These are phyloP conservation scores for Drosophila sp. DNA, from an alignment of 1,140 invertebrate genomes.

Conservation along the genomic window DNA sequence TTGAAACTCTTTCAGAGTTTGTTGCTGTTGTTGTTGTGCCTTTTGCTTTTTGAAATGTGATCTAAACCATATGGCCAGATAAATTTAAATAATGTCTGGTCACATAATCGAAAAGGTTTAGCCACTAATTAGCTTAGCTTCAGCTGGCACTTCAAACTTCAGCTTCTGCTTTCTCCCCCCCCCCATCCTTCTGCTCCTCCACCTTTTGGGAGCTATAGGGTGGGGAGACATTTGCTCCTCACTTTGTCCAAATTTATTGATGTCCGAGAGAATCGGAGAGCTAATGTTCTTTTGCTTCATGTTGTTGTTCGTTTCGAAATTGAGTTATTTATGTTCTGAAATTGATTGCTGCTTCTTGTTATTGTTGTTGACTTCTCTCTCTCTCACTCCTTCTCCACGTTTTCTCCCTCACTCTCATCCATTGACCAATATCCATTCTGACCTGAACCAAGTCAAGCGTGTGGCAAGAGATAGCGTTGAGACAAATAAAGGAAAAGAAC, in stretches of 20 bases:
- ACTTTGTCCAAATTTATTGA: constrained; percentile 57
- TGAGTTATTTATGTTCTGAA: constrained; percentile 76
- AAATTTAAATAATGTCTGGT: constrained; percentile 45
- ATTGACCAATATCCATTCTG: constrained; percentile 4
- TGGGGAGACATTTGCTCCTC: constrained; percentile 32
- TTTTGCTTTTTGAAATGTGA: constrained; percentile 47
- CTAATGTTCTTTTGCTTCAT: constrained; percentile 29
- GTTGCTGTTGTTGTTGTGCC: constrained; percentile 9
- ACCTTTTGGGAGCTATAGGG: constrained; percentile 18
- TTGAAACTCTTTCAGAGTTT: constrained; percentile 2
- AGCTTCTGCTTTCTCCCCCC: background rate
- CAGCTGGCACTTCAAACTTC: background rate
- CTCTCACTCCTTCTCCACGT: background rate
- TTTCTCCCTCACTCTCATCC: background rate
- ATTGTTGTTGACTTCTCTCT: constrained; percentile 13
- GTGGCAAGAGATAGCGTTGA: constrained; percentile 22
- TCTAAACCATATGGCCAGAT: constrained; percentile 27
- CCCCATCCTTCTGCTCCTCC: background rate
- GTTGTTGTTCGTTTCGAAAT: constrained; percentile 51
- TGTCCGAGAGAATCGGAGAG: constrained; percentile 35
- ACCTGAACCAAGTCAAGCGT: constrained; percentile 57
- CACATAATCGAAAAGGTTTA: constrained; percentile 58
- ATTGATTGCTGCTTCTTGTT: constrained; percentile 79
- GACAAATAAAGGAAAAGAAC: background rate
- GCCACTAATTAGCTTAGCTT: constrained; percentile 63